A percentile compares a stretch with the other conserved stretches of the same genome.
Evolutionary conservation across 1,140 invertebrate genomes (phyloP).

Genomic region (Centruroides vittatus): DNA sequence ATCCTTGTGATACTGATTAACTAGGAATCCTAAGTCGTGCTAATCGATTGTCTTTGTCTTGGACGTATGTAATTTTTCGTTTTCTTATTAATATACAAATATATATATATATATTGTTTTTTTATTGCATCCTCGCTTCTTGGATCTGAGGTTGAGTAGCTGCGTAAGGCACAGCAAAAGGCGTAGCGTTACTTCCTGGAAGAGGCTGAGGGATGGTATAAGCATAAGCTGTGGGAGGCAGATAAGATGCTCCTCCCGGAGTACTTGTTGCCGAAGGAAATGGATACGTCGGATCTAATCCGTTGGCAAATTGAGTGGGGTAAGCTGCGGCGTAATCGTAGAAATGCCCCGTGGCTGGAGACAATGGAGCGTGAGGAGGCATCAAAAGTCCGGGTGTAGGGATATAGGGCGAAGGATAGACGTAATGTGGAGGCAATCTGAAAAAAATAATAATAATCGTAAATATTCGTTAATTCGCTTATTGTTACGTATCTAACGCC

Average conservation of each 20-base stretch:
- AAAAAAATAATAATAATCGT: conserved; percentile 23
- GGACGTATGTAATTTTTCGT: too few species aligned
- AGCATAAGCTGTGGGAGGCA: too few species aligned
- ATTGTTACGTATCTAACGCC: too few species aligned
- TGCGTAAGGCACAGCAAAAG: conserved; percentile 12
- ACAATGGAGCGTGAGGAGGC: conserved; percentile 44
- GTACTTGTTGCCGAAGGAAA: conserved; percentile 2
- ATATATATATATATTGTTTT: too few species aligned
- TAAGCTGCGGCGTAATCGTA: conserved; percentile 46
- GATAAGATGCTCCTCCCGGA: not conserved
- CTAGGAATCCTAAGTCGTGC: too few species aligned
- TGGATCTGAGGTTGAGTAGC: conserved; percentile 9
- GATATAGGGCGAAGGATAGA: conserved; percentile 42
- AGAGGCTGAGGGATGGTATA: not conserved
- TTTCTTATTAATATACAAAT: too few species aligned
- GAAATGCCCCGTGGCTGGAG: conserved; percentile 50
- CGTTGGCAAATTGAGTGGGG: conserved; percentile 11
- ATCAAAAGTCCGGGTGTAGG: conserved; percentile 38
- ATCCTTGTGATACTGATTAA: too few species aligned
- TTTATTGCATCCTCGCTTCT: conserved; percentile 14
- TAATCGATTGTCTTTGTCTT: too few species aligned
- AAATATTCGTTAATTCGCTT: too few species aligned
- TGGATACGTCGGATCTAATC: not conserved
- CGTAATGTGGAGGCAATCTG: conserved; percentile 57
- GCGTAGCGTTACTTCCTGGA: conserved; percentile 7